Conservation (phyloP, 2,113 vertebrate genomes). For the Xiphophorus couchianus region DNA sequence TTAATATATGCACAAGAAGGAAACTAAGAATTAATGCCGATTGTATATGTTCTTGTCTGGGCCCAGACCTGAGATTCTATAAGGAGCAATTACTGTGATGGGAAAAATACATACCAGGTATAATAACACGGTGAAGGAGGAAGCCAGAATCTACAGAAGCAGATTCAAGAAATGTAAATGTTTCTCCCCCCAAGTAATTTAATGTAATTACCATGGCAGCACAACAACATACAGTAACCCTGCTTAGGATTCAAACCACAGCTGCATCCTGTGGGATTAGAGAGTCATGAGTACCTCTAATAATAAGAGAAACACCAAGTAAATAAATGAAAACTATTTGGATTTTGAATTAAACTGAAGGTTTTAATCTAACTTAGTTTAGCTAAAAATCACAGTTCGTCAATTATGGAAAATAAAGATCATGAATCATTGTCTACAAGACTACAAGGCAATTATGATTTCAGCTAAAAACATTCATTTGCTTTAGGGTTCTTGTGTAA, state of each 20-base stretch:
- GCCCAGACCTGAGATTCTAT: neutral
- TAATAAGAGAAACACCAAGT: neutral
- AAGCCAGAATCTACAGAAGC: neutral
- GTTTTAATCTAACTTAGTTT: neutral
- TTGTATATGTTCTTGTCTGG: slow-evolving; percentile 1
- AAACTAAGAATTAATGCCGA: neutral
- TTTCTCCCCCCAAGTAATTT: neutral
- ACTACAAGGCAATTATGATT: neutral
- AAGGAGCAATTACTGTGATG: neutral
- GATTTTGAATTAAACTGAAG: neutral
- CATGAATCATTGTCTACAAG: neutral
- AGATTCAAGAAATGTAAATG: neutral
- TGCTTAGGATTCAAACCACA: slow-evolving; percentile 12
- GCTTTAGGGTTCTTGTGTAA: neutral
- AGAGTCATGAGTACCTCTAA: neutral
- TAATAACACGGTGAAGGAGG: neutral
- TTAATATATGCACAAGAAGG: neutral
- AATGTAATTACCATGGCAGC: slow-evolving; percentile 4
- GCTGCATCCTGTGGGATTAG: slow-evolving; percentile 4
- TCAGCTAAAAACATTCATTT: neutral
- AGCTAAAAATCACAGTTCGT: neutral
- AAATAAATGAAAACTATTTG: neutral
- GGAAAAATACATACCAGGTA: slow-evolving; percentile 5
- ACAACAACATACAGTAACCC: neutral
- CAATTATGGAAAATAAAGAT: neutral